Evolutionary conservation across 2,888 invertebrate species (phyloP).

Genomic region (Parnassius mnemosyne): DNA sequence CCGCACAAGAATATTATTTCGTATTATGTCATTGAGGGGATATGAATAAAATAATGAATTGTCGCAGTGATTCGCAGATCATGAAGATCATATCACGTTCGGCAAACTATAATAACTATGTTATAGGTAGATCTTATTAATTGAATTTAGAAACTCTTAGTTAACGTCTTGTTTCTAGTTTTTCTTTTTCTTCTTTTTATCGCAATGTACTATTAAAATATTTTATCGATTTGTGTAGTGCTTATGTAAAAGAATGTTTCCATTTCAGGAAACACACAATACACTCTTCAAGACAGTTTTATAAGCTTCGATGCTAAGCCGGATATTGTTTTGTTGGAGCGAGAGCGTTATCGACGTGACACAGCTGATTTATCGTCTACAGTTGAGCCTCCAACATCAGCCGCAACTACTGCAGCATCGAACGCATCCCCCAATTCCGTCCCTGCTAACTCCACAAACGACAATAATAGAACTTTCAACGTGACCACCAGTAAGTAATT

Average conservation of each 20-base stretch:
- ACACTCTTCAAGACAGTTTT: slow-evolving; percentile 15
- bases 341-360: slow-evolving; percentile 31
- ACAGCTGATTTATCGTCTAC: background rate
- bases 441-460: slow-evolving; percentile 6
- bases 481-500: slow-evolving; percentile 16
- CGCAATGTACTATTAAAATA: background rate
- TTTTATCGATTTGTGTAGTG: background rate
- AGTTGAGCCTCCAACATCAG: slow-evolving; percentile 3
- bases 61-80: slow-evolving; percentile 22
- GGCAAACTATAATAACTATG: slow-evolving; percentile 1
- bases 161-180: slow-evolving; percentile 1
- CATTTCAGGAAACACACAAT: slow-evolving; percentile 15
- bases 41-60: slow-evolving; percentile 19
- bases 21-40: slow-evolving; percentile 3
- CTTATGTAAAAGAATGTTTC: background rate
- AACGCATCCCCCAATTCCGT: slow-evolving; percentile 7
- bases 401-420: background rate
- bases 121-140: background rate
- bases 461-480: slow-evolving; percentile 16
- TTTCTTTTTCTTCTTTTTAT: background rate
- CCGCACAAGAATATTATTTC: background rate
- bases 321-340: slow-evolving; percentile 27
- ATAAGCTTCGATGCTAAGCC: slow-evolving; percentile 18
- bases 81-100: slow-evolving; percentile 22
- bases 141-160: slow-evolving; percentile 5